Base-by-base conservation (phyloP, 2,888 invertebrate genomes). In the Adela reaumurella region DNA sequence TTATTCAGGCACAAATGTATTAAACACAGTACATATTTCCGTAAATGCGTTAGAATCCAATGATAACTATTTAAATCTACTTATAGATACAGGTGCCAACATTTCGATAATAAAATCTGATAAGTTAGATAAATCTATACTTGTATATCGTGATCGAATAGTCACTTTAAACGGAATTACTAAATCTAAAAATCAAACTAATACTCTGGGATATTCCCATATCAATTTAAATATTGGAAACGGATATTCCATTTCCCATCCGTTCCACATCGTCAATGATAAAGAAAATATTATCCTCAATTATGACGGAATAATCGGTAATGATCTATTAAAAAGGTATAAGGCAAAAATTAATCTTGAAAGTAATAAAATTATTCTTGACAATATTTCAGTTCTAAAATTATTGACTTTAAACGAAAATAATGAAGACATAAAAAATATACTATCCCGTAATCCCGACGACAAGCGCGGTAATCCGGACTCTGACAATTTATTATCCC, bases 241-340 rank as follows among this genome's bases (percentile, higher is more conserved):
- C 6, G 17, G 17, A 19, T 10, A 43, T 19, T 19, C 43, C 3
- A 16, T 17, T n/a, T 17, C 4, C 11, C 42, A 42, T 42, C 5
- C 11, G 17, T 43, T 43, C 17, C 43, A 43, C 14, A 3, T 43
- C 6, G n/a, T 35, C 3, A 43, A 19, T 17, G 10, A 43, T 43
- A 11, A 16, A 10, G 11, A 43, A 43, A 17, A 43, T 16, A 19
- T 43, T 17, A 16, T 10, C 17, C 14, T 43, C 3, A 17, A 43
- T 43, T 43, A 43, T n/a, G 43, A 43, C n/a, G 43, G 19, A 5
- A 43, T 43, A 43, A 43, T 43, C 14, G 43, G 43, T 10, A 43
- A 17, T 14, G 43, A 43, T 16, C 14, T 43, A 43, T 43, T 43
- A 16, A 10, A 43, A 16, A 43, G 17, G 18, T 3, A 14, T 16